phyloP scores from a whole-genome alignment of 2,113 vertebrate species.

The Epinephelus cyanopodus region DNA sequence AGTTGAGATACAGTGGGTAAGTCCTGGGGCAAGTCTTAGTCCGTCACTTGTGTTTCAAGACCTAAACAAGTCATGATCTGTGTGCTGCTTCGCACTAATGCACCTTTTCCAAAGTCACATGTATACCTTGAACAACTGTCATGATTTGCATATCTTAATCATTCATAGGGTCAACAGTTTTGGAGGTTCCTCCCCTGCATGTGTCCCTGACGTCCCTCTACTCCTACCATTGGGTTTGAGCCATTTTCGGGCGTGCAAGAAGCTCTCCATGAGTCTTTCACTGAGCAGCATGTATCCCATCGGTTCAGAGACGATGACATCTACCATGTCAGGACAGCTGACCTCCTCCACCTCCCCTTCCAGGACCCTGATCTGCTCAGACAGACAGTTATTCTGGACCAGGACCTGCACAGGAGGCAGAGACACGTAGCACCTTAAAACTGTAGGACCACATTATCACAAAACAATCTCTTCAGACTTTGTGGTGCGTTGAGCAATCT shows the following conservation, averaged over 20 bases:
- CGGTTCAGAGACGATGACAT: slow-evolving; percentile 87
- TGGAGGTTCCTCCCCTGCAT: too few relatives aligned
- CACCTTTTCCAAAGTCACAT: too few relatives aligned
- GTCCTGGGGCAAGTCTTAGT: too few relatives aligned
- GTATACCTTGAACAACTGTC: too few relatives aligned
- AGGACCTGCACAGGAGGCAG: slow-evolving; percentile 78
- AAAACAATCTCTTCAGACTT: neutral
- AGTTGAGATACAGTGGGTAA: too few relatives aligned
- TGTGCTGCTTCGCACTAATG: too few relatives aligned
- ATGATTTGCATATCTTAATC: too few relatives aligned
- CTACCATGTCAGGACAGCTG: slow-evolving; percentile 83
- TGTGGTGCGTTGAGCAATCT: neutral
- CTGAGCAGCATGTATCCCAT: slow-evolving; percentile 89
- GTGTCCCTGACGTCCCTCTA: neutral
- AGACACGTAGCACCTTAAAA: neutral
- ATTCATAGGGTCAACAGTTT: too few relatives aligned
- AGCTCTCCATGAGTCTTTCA: slow-evolving; percentile 85
- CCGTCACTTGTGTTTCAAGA: too few relatives aligned
- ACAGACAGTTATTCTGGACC: slow-evolving; percentile 84
- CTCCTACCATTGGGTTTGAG: slow-evolving; percentile 85
- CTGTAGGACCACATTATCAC: neutral
- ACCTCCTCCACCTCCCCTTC: slow-evolving; percentile 85
- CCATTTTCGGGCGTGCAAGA: slow-evolving; percentile 87
- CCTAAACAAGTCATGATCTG: too few relatives aligned
- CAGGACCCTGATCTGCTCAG: slow-evolving; percentile 84